A percentile compares a stretch with the other conserved stretches of the same genome.
phyloP scores from a whole-genome alignment of 2,888 invertebrate species.

The Xylophagus ater region DNA sequence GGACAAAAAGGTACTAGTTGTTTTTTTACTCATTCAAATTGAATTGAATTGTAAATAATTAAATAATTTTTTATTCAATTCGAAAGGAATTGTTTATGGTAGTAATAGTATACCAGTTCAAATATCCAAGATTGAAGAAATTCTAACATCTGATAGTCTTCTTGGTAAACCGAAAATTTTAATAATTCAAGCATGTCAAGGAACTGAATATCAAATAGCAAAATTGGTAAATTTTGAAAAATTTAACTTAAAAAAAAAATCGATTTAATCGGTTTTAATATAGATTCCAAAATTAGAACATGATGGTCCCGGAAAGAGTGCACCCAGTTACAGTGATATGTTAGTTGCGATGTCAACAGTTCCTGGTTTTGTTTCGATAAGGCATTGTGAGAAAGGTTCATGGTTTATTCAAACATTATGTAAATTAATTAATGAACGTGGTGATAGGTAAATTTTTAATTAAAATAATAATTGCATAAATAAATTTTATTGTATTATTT shows the following conservation, averaged over 20 bases:
- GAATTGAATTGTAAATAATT: neutral
- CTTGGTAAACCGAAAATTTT: slow-evolving; percentile 44
- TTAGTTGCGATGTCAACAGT: slow-evolving; percentile 34
- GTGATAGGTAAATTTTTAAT: slow-evolving; percentile 22
- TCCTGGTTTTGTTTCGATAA: slow-evolving; percentile 29
- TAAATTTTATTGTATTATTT: slow-evolving; percentile 5
- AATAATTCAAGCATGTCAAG: slow-evolving; percentile 49
- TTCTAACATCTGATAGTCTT: slow-evolving; percentile 38
- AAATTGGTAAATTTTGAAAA: slow-evolving; percentile 3
- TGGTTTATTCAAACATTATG: slow-evolving; percentile 38
- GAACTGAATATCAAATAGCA: slow-evolving; percentile 22
- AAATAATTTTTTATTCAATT: neutral
- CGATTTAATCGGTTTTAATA: neutral
- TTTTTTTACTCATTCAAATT: neutral
- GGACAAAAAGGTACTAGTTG: slow-evolving; percentile 27
- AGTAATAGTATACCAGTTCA: slow-evolving; percentile 41
- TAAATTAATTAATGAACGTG: slow-evolving; percentile 23
- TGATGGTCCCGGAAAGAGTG: slow-evolving; percentile 12
- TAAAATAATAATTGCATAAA: neutral
- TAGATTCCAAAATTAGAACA: slow-evolving; percentile 12
- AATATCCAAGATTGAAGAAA: slow-evolving; percentile 38
- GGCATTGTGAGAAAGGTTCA: slow-evolving; percentile 29
- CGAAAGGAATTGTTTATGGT: slow-evolving; percentile 41
- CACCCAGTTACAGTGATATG: slow-evolving; percentile 25
- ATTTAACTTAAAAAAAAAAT: neutral